Evolutionary conservation across 2,113 vertebrate genomes (phyloP).

Genomic region (Brachionichthys hirsutus): DNA sequence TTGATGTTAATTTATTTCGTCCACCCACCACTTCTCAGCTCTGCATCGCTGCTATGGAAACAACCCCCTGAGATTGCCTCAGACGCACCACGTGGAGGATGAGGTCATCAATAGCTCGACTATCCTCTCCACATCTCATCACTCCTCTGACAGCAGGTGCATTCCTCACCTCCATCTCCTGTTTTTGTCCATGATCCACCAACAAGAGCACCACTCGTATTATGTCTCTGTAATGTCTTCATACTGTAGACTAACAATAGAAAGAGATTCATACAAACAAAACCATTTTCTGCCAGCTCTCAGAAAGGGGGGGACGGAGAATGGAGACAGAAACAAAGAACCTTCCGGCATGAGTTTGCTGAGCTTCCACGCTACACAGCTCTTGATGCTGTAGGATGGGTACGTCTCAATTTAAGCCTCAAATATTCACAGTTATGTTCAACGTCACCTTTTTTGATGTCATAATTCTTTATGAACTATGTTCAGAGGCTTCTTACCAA

Average conservation of each 20-base stretch:
- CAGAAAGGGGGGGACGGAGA: slow-evolving; percentile 67
- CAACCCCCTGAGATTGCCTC: slow-evolving; percentile 68
- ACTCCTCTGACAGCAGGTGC: slow-evolving; percentile 71
- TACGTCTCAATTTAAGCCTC: slow-evolving; percentile 35
- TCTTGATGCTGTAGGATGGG: slow-evolving; percentile 82
- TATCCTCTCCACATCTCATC: slow-evolving; percentile 64
- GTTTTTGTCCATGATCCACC: not conserved
- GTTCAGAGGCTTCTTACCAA: no score
- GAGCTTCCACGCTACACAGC: slow-evolving; percentile 73
- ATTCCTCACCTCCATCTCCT: not conserved
- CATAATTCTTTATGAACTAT: no score
- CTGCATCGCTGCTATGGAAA: slow-evolving; percentile 72
- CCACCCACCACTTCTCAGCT: slow-evolving; percentile 46
- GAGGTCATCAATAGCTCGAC: slow-evolving; percentile 74
- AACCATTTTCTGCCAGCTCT: slow-evolving; percentile 54
- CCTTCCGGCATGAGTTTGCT: slow-evolving; percentile 63
- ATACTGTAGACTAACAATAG: not conserved
- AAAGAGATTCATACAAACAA: not conserved
- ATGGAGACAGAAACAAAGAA: slow-evolving; percentile 63
- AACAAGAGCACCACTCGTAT: no score
- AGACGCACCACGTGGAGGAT: slow-evolving; percentile 77
- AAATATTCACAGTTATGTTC: no score
- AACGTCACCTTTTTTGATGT: no score
- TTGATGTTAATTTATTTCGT: not conserved
- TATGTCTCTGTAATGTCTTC: no score